phyloP scores from a whole-genome alignment of 2,797 vertebrate genomes.

The Pseudomugil gertrudae region DNA sequence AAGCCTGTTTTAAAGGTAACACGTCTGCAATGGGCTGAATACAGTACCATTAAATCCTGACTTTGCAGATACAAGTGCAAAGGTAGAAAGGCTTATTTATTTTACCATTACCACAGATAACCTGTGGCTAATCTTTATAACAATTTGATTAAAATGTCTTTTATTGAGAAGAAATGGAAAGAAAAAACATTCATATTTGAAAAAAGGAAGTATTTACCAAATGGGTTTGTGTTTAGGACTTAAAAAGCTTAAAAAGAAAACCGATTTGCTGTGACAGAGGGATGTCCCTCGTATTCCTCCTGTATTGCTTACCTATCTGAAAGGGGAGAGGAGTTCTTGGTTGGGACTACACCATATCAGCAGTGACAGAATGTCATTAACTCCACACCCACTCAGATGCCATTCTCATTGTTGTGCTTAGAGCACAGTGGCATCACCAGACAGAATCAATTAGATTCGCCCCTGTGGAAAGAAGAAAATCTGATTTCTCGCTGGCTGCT shows the following conservation, averaged over 20 bases:
- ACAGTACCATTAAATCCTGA: too few species aligned
- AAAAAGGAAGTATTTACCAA: not conserved
- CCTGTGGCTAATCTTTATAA: not conserved
- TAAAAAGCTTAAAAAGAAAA: not conserved
- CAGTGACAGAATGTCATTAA: constrained; percentile 66
- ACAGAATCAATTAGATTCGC: constrained; percentile 51
- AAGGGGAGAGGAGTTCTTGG: constrained; percentile 32
- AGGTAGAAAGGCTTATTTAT: too few species aligned
- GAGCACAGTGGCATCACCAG: constrained; percentile 35
- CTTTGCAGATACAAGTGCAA: too few species aligned
- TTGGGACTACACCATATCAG: constrained; percentile 32
- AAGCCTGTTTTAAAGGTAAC: too few species aligned
- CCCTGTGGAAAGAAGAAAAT: constrained; percentile 47
- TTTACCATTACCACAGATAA: too few species aligned
- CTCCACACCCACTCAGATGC: constrained; percentile 52
- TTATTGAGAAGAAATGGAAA: not conserved
- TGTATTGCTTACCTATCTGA: constrained; percentile 10
- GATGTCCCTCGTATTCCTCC: not conserved
- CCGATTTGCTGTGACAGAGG: not conserved
- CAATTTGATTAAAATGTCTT: too few species aligned
- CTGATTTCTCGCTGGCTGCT: constrained; percentile 50
- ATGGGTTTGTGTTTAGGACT: not conserved
- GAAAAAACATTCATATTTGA: not conserved
- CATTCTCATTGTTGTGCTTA: constrained; percentile 49
- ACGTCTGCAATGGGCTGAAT: too few species aligned